Percentiles rank a stretch among this genome's conserved stretches.
Conservation (phyloP, 2,888 invertebrate species). For the Hoplodrina ambigua region DNA sequence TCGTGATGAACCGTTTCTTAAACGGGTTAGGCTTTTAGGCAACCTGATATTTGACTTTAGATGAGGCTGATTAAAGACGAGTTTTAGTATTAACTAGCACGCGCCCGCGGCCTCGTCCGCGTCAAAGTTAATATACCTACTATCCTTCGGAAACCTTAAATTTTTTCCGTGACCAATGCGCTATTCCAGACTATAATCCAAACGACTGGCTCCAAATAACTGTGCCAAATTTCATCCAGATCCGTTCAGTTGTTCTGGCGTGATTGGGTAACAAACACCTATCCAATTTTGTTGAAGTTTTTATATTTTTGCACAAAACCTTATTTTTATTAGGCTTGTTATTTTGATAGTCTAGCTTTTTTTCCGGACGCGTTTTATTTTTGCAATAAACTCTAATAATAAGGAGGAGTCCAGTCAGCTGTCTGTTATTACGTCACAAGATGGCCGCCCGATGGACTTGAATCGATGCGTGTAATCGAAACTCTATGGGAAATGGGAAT, state of each 20-base stretch:
- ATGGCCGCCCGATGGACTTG: conserved; percentile 45
- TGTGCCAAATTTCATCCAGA: no score
- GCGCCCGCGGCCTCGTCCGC: no score
- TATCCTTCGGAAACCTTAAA: no score
- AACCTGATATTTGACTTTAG: neutral
- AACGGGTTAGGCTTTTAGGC: neutral
- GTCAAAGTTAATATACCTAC: no score
- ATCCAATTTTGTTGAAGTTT: neutral
- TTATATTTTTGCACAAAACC: conserved; percentile 2
- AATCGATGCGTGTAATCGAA: conserved; percentile 54
- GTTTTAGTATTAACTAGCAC: no score
- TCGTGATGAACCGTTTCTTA: neutral
- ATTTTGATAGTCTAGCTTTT: conserved; percentile 15
- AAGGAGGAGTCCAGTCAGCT: conserved; percentile 12
- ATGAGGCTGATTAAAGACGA: no score
- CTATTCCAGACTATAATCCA: no score
- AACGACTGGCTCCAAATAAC: no score
- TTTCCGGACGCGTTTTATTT: conserved; percentile 4
- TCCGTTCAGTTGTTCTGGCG: no score
- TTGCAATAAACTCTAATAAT: conserved; percentile 16
- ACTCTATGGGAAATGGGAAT: conserved; percentile 40
- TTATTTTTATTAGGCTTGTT: conserved; percentile 4
- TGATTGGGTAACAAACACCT: no score
- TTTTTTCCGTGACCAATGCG: no score
- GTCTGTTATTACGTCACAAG: conserved; percentile 44